Evolutionary conservation across 2,113 vertebrate genomes (phyloP).

Genomic region (Abramis brama): DNA sequence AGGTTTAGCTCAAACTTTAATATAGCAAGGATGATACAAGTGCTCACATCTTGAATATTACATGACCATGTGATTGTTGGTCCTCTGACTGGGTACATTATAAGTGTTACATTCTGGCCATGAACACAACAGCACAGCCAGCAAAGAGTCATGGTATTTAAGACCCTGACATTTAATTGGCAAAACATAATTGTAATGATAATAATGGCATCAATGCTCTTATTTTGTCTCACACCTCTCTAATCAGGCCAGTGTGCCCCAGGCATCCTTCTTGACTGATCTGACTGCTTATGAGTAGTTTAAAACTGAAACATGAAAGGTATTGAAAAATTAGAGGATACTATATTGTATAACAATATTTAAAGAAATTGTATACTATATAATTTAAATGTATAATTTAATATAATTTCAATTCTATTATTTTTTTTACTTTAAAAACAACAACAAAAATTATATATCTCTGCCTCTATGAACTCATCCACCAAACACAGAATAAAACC

Average conservation of each 20-base stretch:
- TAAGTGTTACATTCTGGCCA: neutral
- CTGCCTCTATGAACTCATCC: neutral
- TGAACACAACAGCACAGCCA: neutral
- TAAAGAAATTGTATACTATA: neutral
- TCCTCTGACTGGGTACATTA: neutral
- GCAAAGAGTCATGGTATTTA: conserved; percentile 22
- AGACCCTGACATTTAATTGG: conserved; percentile 43
- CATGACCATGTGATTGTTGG: conserved; percentile 10
- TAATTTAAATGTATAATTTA: neutral
- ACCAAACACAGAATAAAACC: neutral
- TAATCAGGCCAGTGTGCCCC: conserved; percentile 14
- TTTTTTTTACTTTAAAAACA: no score
- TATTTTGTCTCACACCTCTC: conserved; percentile 21
- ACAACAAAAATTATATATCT: neutral
- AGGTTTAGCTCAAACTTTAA: no score
- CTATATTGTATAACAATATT: neutral
- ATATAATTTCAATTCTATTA: neutral
- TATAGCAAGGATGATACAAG: no score
- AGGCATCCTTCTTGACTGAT: neutral
- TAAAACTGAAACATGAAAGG: neutral
- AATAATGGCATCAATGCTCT: conserved; percentile 18
- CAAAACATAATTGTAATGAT: conserved; percentile 44
- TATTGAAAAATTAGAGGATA: neutral
- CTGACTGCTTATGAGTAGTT: neutral
- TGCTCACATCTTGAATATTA: conserved; percentile 13